Percentiles rank a stretch among this genome's conserved stretches.
Evolutionary conservation across 2,888 invertebrate genomes (phyloP).

Genomic region (Gasteruption jaculator): DNA sequence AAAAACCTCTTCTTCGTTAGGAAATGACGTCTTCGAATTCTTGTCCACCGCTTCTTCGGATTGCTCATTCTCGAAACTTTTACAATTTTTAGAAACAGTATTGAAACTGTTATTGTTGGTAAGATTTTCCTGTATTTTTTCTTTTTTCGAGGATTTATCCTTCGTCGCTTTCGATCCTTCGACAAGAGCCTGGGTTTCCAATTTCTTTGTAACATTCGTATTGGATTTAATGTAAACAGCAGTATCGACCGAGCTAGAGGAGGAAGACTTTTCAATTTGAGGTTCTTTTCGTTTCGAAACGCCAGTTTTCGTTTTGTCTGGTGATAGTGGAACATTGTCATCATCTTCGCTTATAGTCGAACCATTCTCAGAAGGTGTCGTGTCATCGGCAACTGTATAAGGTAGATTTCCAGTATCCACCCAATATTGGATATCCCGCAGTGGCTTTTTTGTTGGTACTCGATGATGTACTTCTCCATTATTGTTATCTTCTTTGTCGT

Average conservation of each 20-base stretch:
- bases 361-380: constrained; percentile 18
- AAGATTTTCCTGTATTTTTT: neutral
- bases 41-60: no score
- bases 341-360: constrained; percentile 28
- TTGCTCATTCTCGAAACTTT: no score
- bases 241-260: constrained; percentile 38
- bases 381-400: constrained; percentile 14
- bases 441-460: constrained; percentile 27
- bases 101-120: neutral
- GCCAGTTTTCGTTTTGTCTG: neutral
- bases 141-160: neutral
- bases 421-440: constrained; percentile 36
- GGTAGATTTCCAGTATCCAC: constrained; percentile 37
- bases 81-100: no score
- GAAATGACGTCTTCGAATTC: no score
- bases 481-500: constrained; percentile 3
- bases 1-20: no score
- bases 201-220: constrained; percentile 33
- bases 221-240: constrained; percentile 38
- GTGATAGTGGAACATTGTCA: neutral
- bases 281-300: neutral
- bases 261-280: constrained; percentile 13
- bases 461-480: constrained; percentile 11
- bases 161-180: constrained; percentile 27
- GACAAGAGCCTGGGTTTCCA: constrained; percentile 28